phyloP scores from a whole-genome alignment of 1,140 invertebrate genomes.

The Platyscapa corneri region DNA sequence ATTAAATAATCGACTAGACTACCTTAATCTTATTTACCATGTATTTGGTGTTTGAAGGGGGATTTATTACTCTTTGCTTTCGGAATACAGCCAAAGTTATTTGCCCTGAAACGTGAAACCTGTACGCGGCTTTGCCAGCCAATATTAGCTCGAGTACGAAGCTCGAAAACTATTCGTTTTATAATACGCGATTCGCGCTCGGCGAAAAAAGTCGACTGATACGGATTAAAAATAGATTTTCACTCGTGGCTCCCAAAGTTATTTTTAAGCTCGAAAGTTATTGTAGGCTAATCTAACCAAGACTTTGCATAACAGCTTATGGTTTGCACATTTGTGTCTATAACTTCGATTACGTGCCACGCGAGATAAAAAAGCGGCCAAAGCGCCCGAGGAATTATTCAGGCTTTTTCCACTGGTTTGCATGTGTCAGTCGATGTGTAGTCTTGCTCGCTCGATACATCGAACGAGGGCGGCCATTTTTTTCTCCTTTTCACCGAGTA shows the following conservation, averaged over 20 bases:
- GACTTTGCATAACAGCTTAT: constrained; percentile 15
- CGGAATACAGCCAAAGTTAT: too few relatives aligned
- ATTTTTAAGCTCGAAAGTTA: neutral
- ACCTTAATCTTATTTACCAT: too few relatives aligned
- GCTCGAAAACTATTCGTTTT: neutral
- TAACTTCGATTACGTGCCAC: neutral
- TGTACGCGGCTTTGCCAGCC: neutral
- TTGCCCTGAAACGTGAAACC: too few relatives aligned
- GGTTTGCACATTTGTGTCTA: neutral
- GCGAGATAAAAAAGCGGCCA: neutral
- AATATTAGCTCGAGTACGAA: neutral
- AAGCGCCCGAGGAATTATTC: constrained; percentile 37
- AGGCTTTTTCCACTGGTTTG: constrained; percentile 37
- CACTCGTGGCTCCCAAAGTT: neutral
- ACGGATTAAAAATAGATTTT: neutral
- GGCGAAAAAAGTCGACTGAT: neutral
- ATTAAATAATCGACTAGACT: too few relatives aligned
- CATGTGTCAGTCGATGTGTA: neutral
- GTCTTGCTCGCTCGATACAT: constrained; percentile 3
- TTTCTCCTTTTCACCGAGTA: constrained; percentile 15
- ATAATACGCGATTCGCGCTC: neutral
- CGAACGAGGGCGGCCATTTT: constrained; percentile 2
- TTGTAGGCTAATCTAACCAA: constrained; percentile 13
- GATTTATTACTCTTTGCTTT: too few relatives aligned
- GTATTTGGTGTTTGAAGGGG: too few relatives aligned